phyloP scores from a whole-genome alignment of 2,113 vertebrate species.

The Thalassoma bifasciatum region DNA sequence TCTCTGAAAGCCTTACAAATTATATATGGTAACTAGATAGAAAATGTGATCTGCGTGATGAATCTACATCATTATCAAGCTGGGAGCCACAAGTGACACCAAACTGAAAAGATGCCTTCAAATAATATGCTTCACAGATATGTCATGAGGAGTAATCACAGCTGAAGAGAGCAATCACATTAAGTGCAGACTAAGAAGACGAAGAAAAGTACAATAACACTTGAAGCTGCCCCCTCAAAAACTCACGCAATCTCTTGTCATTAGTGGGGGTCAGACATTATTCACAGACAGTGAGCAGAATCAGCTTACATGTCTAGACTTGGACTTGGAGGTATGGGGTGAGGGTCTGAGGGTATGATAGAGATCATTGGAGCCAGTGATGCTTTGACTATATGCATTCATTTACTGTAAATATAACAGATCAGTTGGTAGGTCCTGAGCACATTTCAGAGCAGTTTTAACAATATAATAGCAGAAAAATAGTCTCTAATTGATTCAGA shows the following conservation, averaged over 20 bases:
- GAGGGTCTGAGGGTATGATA: background rate
- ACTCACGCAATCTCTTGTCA: constrained; percentile 21
- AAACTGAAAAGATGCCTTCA: constrained; percentile 1
- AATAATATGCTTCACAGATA: constrained; percentile 14
- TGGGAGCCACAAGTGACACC: background rate
- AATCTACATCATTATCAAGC: background rate
- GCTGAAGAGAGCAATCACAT: constrained; percentile 62
- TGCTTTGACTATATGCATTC: constrained; percentile 47
- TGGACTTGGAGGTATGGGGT: constrained; percentile 13
- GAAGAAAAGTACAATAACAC: constrained; percentile 38
- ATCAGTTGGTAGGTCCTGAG: background rate
- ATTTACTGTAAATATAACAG: constrained; percentile 2
- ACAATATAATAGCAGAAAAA: background rate
- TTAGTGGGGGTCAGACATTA: constrained; percentile 43
- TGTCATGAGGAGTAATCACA: constrained; percentile 29
- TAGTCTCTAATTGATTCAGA: background rate
- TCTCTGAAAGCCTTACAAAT: background rate
- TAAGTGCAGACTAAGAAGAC: constrained; percentile 36
- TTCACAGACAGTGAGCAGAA: constrained; percentile 36
- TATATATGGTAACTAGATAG: background rate
- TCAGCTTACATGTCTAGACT: constrained; percentile 70
- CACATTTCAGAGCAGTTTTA: background rate
- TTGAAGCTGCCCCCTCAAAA: constrained; percentile 20
- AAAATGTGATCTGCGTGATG: constrained; percentile 20
- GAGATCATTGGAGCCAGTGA: constrained; percentile 12